Conservation (phyloP, 2,888 invertebrate genomes). For the Leistus spinibarbis region DNA sequence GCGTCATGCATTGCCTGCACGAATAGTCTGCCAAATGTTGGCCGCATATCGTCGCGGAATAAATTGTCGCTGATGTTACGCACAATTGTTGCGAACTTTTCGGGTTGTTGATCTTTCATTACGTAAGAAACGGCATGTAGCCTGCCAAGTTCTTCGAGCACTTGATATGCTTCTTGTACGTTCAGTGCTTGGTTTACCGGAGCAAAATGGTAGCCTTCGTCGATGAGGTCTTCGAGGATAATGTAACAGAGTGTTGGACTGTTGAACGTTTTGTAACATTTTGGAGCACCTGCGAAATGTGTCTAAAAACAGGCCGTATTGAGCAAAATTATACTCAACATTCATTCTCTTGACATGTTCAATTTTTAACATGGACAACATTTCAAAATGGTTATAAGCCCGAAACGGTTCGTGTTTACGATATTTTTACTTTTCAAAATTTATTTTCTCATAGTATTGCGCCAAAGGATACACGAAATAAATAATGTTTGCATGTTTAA, state of each 20-base stretch:
- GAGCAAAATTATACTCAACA: too few species aligned
- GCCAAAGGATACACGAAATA: too few species aligned
- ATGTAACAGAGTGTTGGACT: constrained; percentile 20
- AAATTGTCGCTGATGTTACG: constrained; percentile 43
- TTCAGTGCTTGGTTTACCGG: constrained; percentile 34
- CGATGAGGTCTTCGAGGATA: constrained; percentile 41
- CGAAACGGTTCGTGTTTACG: too few species aligned
- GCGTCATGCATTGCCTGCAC: constrained; percentile 43
- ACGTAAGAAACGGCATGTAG: constrained; percentile 45
- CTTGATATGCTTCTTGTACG: constrained; percentile 25
- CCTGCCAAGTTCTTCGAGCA: constrained; percentile 41
- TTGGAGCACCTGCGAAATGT: constrained; percentile 14
- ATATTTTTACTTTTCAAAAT: too few species aligned
- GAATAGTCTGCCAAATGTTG: constrained; percentile 41
- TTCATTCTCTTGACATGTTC: too few species aligned
- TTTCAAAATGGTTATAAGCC: too few species aligned
- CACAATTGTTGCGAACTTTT: constrained; percentile 41
- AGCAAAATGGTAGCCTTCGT: constrained; percentile 32
- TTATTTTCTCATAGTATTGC: too few species aligned
- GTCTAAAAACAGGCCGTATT: constrained; percentile 8
- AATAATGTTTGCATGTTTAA: too few species aligned
- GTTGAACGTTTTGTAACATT: background rate
- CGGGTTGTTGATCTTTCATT: constrained; percentile 41
- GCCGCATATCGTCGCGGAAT: constrained; percentile 30
- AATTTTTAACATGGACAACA: too few species aligned